Evolutionary conservation across 2,888 invertebrate species (phyloP).

Genomic region (Zootermopsis nevadensis): DNA sequence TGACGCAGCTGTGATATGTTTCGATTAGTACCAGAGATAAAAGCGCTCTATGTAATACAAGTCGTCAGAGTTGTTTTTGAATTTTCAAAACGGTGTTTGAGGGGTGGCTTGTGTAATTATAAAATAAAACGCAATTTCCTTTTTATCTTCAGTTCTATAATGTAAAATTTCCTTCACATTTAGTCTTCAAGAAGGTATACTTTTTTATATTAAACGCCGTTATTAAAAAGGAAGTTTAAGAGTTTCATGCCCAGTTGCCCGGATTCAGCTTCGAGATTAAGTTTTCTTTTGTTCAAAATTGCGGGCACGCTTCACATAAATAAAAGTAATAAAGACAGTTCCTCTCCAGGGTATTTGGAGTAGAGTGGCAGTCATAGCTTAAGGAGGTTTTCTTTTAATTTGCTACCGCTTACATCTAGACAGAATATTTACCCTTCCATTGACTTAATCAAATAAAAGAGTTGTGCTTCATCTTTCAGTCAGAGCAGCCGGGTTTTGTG

Average conservation of each 20-base stretch:
- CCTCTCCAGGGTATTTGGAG: background rate
- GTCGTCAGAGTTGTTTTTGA: too few relatives aligned
- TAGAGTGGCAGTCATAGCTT: background rate
- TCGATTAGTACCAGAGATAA: too few relatives aligned
- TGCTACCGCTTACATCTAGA: background rate
- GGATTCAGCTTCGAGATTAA: constrained; percentile 19
- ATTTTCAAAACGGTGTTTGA: background rate
- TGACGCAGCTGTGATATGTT: too few relatives aligned
- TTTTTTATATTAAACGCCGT: background rate
- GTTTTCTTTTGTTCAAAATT: constrained; percentile 8
- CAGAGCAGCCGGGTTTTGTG: too few relatives aligned
- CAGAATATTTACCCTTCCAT: constrained; percentile 14
- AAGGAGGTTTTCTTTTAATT: background rate
- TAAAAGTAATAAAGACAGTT: constrained; percentile 25
- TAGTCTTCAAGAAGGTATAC: background rate
- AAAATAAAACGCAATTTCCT: background rate
- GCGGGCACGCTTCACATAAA: constrained; percentile 12
- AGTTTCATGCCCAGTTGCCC: background rate
- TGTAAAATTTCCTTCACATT: constrained; percentile 14
- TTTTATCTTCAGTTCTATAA: background rate
- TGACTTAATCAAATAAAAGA: constrained; percentile 24
- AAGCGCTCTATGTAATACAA: too few relatives aligned
- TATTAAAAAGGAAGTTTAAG: constrained; percentile 35
- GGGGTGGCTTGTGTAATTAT: constrained; percentile 3
- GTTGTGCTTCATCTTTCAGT: background rate